Evolutionary conservation across 2,797 vertebrate species (phyloP).

Genomic region (Galago senegalensis): DNA sequence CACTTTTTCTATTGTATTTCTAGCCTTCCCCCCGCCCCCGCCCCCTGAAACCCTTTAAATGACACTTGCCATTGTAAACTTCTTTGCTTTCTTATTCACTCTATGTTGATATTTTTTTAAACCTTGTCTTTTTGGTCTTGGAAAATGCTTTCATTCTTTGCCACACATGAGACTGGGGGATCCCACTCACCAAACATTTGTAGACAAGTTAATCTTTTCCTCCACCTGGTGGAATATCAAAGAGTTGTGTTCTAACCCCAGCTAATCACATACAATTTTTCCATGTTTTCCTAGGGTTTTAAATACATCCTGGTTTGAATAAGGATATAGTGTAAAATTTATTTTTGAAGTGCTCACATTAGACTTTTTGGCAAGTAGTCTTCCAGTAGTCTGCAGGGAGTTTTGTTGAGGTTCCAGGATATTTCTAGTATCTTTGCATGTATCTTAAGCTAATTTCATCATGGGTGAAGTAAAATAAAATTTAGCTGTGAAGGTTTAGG

Average conservation of each 20-base stretch:
- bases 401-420: slow-evolving; percentile 41
- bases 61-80: slow-evolving; percentile 11
- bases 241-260: not conserved
- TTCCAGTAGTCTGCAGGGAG: not conserved
- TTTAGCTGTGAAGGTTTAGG: slow-evolving; percentile 41
- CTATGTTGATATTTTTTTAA: slow-evolving; percentile 62
- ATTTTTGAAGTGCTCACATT: slow-evolving; percentile 31
- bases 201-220: slow-evolving; percentile 53
- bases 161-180: not conserved
- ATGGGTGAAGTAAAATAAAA: slow-evolving; percentile 31
- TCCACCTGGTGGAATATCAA: slow-evolving; percentile 74
- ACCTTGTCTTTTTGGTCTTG: slow-evolving; percentile 31
- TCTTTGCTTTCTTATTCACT: slow-evolving; percentile 45
- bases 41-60: slow-evolving; percentile 6
- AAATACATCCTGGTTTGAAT: not conserved
- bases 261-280: not conserved
- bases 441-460: slow-evolving; percentile 42
- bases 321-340: not conserved
- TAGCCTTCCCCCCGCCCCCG: not conserved
- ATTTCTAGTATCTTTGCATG: not conserved
- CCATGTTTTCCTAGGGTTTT: slow-evolving; percentile 13
- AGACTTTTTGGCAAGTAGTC: slow-evolving; percentile 47
- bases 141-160: slow-evolving; percentile 63
- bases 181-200: slow-evolving; percentile 43
- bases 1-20: slow-evolving; percentile 20